phyloP scores from a whole-genome alignment of 2,888 invertebrate genomes.

The Plebejus argus region DNA sequence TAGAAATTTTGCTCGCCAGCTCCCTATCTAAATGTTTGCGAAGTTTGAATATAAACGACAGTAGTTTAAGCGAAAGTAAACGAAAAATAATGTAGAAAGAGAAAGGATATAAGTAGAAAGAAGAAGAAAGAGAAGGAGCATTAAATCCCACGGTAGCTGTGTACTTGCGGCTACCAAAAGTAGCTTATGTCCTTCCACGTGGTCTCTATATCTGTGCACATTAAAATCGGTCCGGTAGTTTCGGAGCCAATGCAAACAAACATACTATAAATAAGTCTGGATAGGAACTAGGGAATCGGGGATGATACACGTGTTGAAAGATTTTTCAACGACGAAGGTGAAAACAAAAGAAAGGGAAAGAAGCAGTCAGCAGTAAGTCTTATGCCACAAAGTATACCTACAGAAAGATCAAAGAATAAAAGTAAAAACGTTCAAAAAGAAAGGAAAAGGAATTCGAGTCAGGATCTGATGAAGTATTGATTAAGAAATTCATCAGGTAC shows the following conservation, averaged over 20 bases:
- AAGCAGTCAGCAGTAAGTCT: neutral
- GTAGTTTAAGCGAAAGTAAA: neutral
- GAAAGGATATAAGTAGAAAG: neutral
- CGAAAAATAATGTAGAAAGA: neutral
- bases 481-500: conserved; percentile 5
- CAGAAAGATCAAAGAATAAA: neutral
- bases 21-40: too few relatives aligned
- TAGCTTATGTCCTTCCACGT: neutral
- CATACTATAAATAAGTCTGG: neutral
- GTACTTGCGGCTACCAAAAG: neutral
- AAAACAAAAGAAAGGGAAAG: neutral
- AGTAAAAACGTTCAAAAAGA: neutral
- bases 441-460: neutral
- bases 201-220: neutral
- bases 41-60: neutral
- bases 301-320: too few relatives aligned
- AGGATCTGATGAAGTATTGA: conserved; percentile 5
- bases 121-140: neutral
- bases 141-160: neutral
- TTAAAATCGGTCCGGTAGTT: neutral
- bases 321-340: neutral
- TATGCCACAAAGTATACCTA: too few relatives aligned
- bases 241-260: neutral
- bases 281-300: too few relatives aligned
- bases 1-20: too few relatives aligned